phyloP scores from a whole-genome alignment of 2,113 vertebrate genomes.

The Cygnus atratus region DNA sequence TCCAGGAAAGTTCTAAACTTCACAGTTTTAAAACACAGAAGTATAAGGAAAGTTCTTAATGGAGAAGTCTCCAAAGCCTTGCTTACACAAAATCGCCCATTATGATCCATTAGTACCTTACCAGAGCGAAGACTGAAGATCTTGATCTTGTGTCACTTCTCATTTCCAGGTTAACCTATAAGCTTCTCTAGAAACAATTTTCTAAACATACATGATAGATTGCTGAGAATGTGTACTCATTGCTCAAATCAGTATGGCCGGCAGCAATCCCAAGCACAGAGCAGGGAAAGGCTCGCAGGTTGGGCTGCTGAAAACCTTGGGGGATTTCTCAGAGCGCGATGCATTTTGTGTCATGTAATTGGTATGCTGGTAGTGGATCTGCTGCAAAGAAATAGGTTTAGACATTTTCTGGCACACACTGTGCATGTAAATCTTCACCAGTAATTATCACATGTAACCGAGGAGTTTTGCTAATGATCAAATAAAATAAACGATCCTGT shows the following conservation, averaged over 20 bases:
- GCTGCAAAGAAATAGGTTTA: background rate
- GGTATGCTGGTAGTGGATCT: conserved; percentile 30
- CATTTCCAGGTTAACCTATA: conserved; percentile 10
- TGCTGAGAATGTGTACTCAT: conserved; percentile 22
- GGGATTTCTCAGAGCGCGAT: conserved; percentile 2
- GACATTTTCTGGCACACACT: conserved; percentile 6
- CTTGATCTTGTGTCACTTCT: conserved; percentile 22
- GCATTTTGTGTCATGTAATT: conserved; percentile 18
- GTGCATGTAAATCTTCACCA: conserved; percentile 1
- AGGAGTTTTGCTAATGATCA: conserved; percentile 20
- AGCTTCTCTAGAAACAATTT: conserved; percentile 18
- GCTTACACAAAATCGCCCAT: conserved; percentile 28
- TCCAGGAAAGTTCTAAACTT: background rate
- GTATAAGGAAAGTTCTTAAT: conserved; percentile 25
- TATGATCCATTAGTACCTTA: conserved; percentile 33
- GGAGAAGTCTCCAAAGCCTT: background rate
- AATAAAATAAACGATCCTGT: background rate
- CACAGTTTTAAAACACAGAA: background rate
- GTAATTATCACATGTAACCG: background rate
- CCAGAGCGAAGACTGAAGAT: conserved; percentile 3
- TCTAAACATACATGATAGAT: conserved; percentile 48
- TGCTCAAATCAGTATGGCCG: background rate
- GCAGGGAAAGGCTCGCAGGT: background rate
- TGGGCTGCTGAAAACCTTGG: conserved; percentile 29
- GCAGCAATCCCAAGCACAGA: background rate